These are phyloP conservation scores for Psilanteris sp. DNA, from an alignment of 1,140 invertebrate genomes.

Conservation along the genomic window DNA sequence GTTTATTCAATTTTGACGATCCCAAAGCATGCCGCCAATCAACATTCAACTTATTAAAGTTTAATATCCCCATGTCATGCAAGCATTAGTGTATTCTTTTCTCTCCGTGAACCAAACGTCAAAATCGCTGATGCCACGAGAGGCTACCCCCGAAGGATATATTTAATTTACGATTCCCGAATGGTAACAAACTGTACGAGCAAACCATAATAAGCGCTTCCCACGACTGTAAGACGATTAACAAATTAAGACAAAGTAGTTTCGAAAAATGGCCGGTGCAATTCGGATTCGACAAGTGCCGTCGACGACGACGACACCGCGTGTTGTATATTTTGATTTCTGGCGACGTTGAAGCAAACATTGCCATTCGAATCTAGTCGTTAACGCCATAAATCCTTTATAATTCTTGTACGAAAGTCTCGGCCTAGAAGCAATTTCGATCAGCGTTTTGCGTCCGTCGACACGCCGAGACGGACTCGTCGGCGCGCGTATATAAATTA, in stretches of 20 bases:
- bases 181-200: slow-evolving; percentile 23
- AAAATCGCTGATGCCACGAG: slow-evolving; percentile 55
- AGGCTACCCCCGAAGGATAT: slow-evolving; percentile 63
- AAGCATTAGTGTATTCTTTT: no score
- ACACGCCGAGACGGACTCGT: no score
- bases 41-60: no score
- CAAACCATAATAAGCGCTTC: no score
- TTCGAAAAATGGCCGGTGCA: slow-evolving; percentile 58
- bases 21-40: no score
- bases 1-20: no score
- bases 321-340: slow-evolving; percentile 44
- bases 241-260: slow-evolving; percentile 38
- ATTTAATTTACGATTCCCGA: slow-evolving; percentile 61
- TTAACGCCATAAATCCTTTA: slow-evolving; percentile 20
- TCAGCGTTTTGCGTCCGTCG: no score
- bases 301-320: slow-evolving; percentile 1
- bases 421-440: not conserved
- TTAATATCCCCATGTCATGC: no score
- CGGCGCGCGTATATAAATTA: no score
- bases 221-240: no score
- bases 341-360: slow-evolving; percentile 35
- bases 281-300: slow-evolving; percentile 40
- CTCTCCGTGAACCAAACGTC: no score
- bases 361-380: slow-evolving; percentile 58
- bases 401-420: not conserved